Evolutionary conservation across 2,888 invertebrate species (phyloP).

Genomic region (Hirtodrosophila histrioides): DNA sequence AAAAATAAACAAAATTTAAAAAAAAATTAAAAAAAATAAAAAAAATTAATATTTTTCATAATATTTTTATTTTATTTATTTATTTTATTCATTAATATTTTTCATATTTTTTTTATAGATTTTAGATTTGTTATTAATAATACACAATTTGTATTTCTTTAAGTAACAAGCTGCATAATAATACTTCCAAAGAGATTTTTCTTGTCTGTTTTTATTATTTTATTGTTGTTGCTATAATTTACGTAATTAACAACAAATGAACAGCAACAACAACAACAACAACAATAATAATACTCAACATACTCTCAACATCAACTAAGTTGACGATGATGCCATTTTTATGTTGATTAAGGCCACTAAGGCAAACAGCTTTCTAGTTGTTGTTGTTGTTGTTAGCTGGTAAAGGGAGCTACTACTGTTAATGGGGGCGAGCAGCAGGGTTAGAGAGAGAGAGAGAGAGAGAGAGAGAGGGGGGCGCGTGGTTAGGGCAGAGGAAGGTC

Average conservation of each 20-base stretch:
- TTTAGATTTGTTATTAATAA: too few relatives aligned
- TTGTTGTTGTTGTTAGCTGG: conserved; percentile 22
- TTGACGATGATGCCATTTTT: conserved; percentile 60
- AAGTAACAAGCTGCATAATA: conserved; percentile 14
- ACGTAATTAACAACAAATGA: conserved; percentile 38
- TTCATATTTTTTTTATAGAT: too few relatives aligned
- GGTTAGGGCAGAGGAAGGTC: conserved; percentile 16
- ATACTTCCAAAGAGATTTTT: background rate
- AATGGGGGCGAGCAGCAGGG: conserved; percentile 19
- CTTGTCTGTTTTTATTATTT: too few relatives aligned
- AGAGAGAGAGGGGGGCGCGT: background rate
- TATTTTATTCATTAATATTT: too few relatives aligned
- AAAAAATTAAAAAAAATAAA: too few relatives aligned
- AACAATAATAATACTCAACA: conserved; percentile 6
- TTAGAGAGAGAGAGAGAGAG: background rate
- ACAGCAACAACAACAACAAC: conserved; percentile 6
- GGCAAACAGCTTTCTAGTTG: conserved; percentile 57
- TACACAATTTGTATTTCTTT: background rate
- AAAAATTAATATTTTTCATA: too few relatives aligned
- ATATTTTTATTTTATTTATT: too few relatives aligned
- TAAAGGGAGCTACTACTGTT: conserved; percentile 46
- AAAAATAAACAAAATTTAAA: too few relatives aligned
- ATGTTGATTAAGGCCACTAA: conserved; percentile 67
- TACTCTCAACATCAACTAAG: conserved; percentile 3
- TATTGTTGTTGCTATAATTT: conserved; percentile 17